Conservation (phyloP, 2,888 invertebrate genomes). For the Apantesis nais region DNA sequence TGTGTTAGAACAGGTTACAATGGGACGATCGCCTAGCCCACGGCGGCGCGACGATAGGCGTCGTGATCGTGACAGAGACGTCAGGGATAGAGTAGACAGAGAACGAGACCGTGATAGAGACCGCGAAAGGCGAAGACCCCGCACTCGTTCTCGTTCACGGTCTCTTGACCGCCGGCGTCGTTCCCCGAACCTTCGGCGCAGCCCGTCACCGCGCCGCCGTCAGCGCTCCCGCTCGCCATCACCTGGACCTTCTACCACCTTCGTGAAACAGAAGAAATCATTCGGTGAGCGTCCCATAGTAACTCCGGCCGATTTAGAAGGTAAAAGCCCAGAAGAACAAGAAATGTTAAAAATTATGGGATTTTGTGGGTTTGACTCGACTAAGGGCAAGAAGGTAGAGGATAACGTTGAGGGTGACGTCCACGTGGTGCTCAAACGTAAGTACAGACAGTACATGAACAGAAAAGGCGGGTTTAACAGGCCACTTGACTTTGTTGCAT, state of each 20-base stretch:
- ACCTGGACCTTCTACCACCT: constrained; percentile 71
- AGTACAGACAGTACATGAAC: constrained; percentile 99
- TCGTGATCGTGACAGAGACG: constrained; percentile 49
- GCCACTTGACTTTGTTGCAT: constrained; percentile 98
- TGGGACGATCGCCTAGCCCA: constrained; percentile 83
- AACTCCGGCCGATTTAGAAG: constrained; percentile 94
- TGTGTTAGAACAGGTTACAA: constrained; percentile 55
- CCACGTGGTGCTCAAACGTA: constrained; percentile 97
- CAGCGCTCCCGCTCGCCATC: constrained; percentile 70
- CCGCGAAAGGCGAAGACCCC: constrained; percentile 72
- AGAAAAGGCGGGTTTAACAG: constrained; percentile 99
- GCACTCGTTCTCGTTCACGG: constrained; percentile 76
- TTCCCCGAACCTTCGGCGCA: constrained; percentile 73
- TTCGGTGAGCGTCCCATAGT: constrained; percentile 88
- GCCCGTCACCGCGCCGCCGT: constrained; percentile 64
- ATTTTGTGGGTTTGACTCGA: constrained; percentile 97
- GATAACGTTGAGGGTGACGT: constrained; percentile 98
- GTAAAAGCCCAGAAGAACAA: constrained; percentile 95
- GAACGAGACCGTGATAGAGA: constrained; percentile 76
- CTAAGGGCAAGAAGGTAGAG: constrained; percentile 97
- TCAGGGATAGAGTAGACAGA: constrained; percentile 34
- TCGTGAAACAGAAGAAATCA: constrained; percentile 72
- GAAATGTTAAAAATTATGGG: constrained; percentile 99
- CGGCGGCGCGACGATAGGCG: constrained; percentile 77
- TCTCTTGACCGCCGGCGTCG: constrained; percentile 75